phyloP scores from a whole-genome alignment of 2,797 vertebrate genomes.

The Lutjanus argentimaculatus region DNA sequence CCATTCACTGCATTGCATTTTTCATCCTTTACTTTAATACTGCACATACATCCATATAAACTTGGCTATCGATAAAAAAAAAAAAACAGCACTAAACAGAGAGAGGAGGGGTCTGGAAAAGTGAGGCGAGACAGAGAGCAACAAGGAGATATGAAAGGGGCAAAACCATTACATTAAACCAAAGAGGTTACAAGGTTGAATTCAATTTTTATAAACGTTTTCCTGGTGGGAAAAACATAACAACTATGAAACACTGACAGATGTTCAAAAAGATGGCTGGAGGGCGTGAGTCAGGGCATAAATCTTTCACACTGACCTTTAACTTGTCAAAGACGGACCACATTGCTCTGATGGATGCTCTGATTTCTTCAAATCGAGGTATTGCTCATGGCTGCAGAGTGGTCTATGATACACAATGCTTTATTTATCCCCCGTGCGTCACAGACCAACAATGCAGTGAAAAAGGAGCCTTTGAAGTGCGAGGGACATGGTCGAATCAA shows the following conservation, averaged over 20 bases:
- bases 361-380: constrained; percentile 40
- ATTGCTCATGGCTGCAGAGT: constrained; percentile 22
- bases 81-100: not conserved
- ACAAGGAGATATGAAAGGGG: not conserved
- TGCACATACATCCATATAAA: not conserved
- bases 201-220: constrained; percentile 24
- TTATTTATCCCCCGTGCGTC: constrained; percentile 37
- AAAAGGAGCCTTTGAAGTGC: constrained; percentile 50
- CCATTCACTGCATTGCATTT: too few relatives aligned
- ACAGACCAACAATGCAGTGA: constrained; percentile 12
- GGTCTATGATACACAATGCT: constrained; percentile 9
- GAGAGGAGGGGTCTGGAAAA: not conserved
- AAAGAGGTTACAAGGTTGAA: constrained; percentile 26
- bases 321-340: constrained; percentile 29
- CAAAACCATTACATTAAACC: constrained; percentile 15
- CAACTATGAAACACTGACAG: constrained; percentile 19
- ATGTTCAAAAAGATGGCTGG: constrained; percentile 37
- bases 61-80: not conserved
- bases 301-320: constrained; percentile 56
- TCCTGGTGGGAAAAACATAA: constrained; percentile 8
- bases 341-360: constrained; percentile 40
- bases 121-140: constrained; percentile 12
- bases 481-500: constrained; percentile 26
- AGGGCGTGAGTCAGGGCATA: constrained; percentile 20
- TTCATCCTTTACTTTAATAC: not conserved